Base-by-base conservation (phyloP, 2,888 invertebrate genomes). In the Mythimna albipuncta region DNA sequence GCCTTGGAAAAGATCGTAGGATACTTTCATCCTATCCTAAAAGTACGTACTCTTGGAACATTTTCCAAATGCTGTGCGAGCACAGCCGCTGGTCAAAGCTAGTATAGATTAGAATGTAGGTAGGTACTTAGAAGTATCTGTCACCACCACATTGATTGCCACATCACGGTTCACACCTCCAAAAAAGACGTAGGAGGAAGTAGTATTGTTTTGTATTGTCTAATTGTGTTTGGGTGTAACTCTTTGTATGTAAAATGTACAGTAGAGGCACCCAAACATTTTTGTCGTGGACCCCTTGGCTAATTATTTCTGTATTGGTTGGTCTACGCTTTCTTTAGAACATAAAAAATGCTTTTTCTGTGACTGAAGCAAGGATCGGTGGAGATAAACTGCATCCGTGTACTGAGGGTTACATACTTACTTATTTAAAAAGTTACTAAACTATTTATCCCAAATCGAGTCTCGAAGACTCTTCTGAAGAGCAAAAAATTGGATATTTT, bases 121-220 rank as follows among this genome's bases (percentile, higher is more conserved):
- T 32, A 32, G 32, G 32, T 47, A 32, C 13, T 87, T 87, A 84
- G 78, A 87, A 82, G 77, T 83, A 86, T 89, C 89, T 85, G 86
- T 88, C 84, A 81, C 70, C 88, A 81, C 81, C 19, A 44, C 62
- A 70, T 81, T 83, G 77, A 86, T 79, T 83, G 78, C 79, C 75
- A 86, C 77, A 84, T 86, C 85, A 84, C 78, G 69, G 77, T 86
- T 87, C 87, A 88, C 88, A 80, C 88, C 85, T 85, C 75, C 5
- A 61, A 73, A 83, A 81, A 81, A 82, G 70, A 70, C 76, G 84
- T 86, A 87, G 83, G 85, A 85, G 87, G 89, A 82, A 82, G 75
- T 26, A 35, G 65, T 19, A 80, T 84, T 84, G 80, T 84, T 79
- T 71, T 73, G 70, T 41, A 66, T 78, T 81, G 69, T 70, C 13